Evolutionary conservation across 2,797 vertebrate genomes (phyloP).

Genomic region (Ctenosaura bakeri): DNA sequence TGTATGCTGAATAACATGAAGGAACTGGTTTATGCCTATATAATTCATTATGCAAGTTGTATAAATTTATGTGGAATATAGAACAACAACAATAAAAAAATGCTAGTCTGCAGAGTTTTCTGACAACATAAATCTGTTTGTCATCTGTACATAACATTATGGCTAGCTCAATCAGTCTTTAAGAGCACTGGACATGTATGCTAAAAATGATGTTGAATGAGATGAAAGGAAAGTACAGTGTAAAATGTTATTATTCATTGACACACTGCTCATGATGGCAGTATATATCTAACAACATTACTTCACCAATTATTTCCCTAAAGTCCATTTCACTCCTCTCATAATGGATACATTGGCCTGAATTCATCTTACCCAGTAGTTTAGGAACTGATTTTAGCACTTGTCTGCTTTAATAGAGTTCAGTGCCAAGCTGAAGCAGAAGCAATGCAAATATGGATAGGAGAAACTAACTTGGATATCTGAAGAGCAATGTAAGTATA

Average conservation of each 20-base stretch:
- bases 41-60: constrained; percentile 46
- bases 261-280: constrained; percentile 11
- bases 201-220: constrained; percentile 33
- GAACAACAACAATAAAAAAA: constrained; percentile 13
- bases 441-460: background rate
- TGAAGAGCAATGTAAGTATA: background rate
- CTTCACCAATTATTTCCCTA: constrained; percentile 12
- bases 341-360: background rate
- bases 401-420: constrained; percentile 28
- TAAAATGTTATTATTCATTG: background rate
- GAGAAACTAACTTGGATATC: background rate
- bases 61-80: constrained; percentile 36
- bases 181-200: background rate
- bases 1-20: constrained; percentile 56
- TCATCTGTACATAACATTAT: background rate
- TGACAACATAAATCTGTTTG: constrained; percentile 8
- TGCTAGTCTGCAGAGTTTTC: background rate
- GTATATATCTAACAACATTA: background rate
- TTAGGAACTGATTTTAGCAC: background rate
- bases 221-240: background rate
- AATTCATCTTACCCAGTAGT: background rate
- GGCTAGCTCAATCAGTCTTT: background rate
- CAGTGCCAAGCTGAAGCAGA: constrained; percentile 22
- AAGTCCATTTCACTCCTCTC: constrained; percentile 12
- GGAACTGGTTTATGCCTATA: constrained; percentile 47